Base-by-base conservation (phyloP, 1,140 invertebrate species). In the Nasonia longicornis region DNA sequence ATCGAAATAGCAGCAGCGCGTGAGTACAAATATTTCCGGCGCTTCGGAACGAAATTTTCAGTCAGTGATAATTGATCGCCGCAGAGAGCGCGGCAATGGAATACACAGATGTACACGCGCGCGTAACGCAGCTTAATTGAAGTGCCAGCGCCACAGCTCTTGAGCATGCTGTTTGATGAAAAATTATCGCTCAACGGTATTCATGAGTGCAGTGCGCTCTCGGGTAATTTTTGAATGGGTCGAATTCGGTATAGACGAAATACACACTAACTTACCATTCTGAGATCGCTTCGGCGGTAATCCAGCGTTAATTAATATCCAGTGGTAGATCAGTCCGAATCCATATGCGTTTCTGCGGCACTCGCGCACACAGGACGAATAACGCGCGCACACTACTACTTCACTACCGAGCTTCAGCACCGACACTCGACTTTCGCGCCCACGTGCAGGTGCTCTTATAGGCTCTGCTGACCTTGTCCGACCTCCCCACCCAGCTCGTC, bases 401-500 rank as follows among this genome's bases (percentile, higher is more conserved):
- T 72, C 67, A 79, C 69, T 79, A 29, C 58, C 11, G 64, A 0
- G n/a, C 16, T 1, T 20, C 20, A 42, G 45, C 45, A 45, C 20
- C 42, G 16, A 16, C 67, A 75, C 52, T 58, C 52, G 45, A 38
- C 63, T 58, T n/a, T 35, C 31, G 35, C 31, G 74, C 6, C 22
- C 74, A 70, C 38, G 31, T 58, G 81, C 82, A 80, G 77, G 84
- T 85, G 35, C 75, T 86, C 83, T 87, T 87, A 87, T 87, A 87
- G 84, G 73, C 84, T 86, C 73, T 58, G 84, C 83, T 86, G 83
- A 87, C 85, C 86, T 86, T 87, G 85, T 69, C 78, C 42, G 73
- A 4, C 48, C 12, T 72, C 82, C 31, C 73, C 72, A 11, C 73
- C 72, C n/a, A 7, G 26, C 26, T 26, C 38, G 64, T 69, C 69